Evolutionary conservation across 2,888 invertebrate species (phyloP).

Genomic region (Eristalinus sepulchralis): DNA sequence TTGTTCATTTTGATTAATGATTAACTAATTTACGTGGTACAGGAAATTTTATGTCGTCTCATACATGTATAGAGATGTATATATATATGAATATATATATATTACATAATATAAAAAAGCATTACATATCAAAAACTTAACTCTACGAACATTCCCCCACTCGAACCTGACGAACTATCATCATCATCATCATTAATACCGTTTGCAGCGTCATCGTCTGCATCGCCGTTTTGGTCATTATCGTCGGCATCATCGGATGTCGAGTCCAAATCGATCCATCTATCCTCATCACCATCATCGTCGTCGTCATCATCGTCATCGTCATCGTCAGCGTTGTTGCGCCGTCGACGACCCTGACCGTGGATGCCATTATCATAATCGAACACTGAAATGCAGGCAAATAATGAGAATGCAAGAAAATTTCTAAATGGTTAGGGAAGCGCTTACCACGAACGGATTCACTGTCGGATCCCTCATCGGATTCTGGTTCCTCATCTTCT

Average conservation of each 20-base stretch:
- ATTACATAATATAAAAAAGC: conserved; percentile 35
- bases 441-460: conserved; percentile 77
- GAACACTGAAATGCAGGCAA: conserved; percentile 73
- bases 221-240: conserved; percentile 63
- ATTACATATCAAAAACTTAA: conserved; percentile 64
- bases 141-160: conserved; percentile 56
- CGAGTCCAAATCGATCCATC: conserved; percentile 72
- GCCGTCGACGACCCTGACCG: conserved; percentile 44
- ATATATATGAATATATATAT: conserved; percentile 16
- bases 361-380: conserved; percentile 74
- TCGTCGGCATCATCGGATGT: conserved; percentile 66
- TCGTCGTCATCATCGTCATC: conserved; percentile 73
- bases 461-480: conserved; percentile 82
- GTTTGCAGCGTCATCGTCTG: conserved; percentile 65
- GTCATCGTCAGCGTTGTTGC: conserved; percentile 68
- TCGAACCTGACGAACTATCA: conserved; percentile 53
- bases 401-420: conserved; percentile 4
- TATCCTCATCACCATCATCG: conserved; percentile 72
- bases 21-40: conserved; percentile 29
- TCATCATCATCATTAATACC: conserved; percentile 53
- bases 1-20: conserved; percentile 19
- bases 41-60: conserved; percentile 21
- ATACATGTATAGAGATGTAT: conserved; percentile 21
- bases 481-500: conserved; percentile 85
- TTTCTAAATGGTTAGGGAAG: not conserved